phyloP scores from a whole-genome alignment of 2,888 invertebrate species.

The Blastobasis adustella region DNA sequence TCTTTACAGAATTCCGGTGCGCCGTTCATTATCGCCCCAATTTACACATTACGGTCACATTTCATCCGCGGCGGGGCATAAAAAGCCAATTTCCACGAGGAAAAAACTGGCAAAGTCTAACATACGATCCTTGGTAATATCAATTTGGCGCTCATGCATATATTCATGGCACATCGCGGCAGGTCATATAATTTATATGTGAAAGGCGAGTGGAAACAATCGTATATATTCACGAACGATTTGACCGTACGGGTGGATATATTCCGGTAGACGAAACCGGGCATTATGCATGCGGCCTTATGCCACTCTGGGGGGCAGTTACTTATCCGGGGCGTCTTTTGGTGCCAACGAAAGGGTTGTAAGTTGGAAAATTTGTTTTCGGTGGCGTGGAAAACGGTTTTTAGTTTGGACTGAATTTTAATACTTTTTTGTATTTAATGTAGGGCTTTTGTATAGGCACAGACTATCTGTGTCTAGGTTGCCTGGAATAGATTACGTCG shows the following conservation, averaged over 20 bases:
- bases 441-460: no score
- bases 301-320: constrained; percentile 67
- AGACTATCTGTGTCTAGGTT: no score
- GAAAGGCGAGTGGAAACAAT: constrained; percentile 58
- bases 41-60: constrained; percentile 65
- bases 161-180: constrained; percentile 61
- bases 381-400: no score
- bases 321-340: constrained; percentile 56
- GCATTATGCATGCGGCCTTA: constrained; percentile 61
- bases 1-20: no score
- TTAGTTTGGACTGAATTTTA: no score
- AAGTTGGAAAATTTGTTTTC: constrained; percentile 1
- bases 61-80: constrained; percentile 48
- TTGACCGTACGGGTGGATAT: constrained; percentile 42
- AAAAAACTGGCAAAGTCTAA: constrained; percentile 58
- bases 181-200: constrained; percentile 74
- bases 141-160: constrained; percentile 71
- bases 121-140: constrained; percentile 59
- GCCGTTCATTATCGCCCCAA: constrained; percentile 46
- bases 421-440: no score
- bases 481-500: no score
- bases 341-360: constrained; percentile 19
- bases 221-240: constrained; percentile 64
- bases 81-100: constrained; percentile 58
- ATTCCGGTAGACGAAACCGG: constrained; percentile 21